Evolutionary conservation across 2,113 vertebrate genomes (phyloP).

Genomic region (Athene noctua): DNA sequence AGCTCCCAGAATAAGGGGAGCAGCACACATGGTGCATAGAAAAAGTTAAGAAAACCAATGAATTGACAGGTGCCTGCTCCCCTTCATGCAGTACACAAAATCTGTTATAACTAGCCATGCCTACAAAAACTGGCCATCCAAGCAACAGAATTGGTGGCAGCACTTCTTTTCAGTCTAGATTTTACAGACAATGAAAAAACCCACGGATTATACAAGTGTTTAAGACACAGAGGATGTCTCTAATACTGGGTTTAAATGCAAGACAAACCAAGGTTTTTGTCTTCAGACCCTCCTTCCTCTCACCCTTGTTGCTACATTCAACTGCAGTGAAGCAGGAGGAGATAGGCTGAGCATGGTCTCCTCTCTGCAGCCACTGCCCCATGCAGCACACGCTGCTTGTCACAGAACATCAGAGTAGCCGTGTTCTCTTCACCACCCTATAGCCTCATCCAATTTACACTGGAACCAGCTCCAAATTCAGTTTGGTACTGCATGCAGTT

Average conservation of each 20-base stretch:
- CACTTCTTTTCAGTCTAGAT: background rate
- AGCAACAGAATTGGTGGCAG: background rate
- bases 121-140: background rate
- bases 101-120: background rate
- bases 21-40: background rate
- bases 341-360: background rate
- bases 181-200: background rate
- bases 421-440: background rate
- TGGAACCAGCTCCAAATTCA: background rate
- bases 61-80: background rate
- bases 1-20: background rate
- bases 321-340: background rate
- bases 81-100: background rate
- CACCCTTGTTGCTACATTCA: background rate
- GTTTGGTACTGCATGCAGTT: background rate
- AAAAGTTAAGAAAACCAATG: background rate
- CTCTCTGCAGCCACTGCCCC: background rate
- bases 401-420: background rate
- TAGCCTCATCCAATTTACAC: background rate
- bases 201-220: background rate
- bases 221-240: background rate
- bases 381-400: accelerated
- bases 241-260: background rate
- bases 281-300: background rate
- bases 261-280: background rate